phyloP scores from a whole-genome alignment of 2,797 vertebrate genomes.

The Sebastes taczanowskii region DNA sequence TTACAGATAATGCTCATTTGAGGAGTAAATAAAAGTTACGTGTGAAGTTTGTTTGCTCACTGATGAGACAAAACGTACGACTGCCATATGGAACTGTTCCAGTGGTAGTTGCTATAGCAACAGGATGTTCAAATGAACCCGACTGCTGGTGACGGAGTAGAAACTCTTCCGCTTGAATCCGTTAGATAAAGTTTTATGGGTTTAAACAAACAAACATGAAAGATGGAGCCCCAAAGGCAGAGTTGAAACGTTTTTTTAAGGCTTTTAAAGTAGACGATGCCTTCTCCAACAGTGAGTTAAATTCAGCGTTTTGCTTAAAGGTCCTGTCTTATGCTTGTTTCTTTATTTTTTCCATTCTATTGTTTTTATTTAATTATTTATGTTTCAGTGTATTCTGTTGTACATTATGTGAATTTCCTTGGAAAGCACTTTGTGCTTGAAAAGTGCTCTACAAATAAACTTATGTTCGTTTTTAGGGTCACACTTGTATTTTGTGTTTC shows the following conservation, averaged over 20 bases:
- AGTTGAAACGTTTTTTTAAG: neutral
- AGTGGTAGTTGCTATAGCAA: neutral
- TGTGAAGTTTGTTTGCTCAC: neutral
- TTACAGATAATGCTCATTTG: neutral
- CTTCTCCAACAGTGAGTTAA: no score
- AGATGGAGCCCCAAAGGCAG: neutral
- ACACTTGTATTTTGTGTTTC: no score
- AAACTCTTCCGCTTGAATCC: neutral
- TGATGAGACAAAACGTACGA: neutral
- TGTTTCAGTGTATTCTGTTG: no score
- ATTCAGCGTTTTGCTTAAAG: no score
- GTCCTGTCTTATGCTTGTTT: no score
- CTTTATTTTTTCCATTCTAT: no score
- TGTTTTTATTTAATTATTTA: no score
- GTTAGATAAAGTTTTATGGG: no score
- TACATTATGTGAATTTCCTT: no score
- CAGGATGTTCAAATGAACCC: neutral
- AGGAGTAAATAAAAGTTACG: neutral
- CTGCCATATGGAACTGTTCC: neutral
- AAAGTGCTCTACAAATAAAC: no score
- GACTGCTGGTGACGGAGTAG: neutral
- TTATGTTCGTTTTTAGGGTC: no score
- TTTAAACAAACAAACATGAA: neutral
- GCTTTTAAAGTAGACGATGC: neutral
- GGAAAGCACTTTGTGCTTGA: no score